These are phyloP conservation scores for Sceloporus undulatus DNA, from an alignment of 2,113 vertebrate species.

Conservation along the genomic window DNA sequence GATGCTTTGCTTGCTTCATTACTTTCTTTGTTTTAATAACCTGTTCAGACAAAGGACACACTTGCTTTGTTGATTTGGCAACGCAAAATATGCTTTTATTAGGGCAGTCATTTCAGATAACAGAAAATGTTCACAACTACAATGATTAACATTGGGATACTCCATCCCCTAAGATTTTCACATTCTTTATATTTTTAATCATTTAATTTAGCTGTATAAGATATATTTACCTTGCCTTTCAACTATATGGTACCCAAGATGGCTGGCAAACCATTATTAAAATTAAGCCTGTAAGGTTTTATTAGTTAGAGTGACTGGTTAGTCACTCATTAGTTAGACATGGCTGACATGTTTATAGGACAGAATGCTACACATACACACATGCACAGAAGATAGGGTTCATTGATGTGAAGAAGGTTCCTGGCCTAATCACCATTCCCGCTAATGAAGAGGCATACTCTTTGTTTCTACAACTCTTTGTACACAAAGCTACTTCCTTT, in stretches of 20 bases:
- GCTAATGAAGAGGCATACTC: no score
- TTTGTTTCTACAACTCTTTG: no score
- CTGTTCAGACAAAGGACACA: neutral
- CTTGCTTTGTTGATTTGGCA: slow-evolving; percentile 12
- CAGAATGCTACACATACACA: neutral
- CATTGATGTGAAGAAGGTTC: neutral
- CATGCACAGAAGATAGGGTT: neutral
- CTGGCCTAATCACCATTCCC: neutral
- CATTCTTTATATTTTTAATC: neutral
- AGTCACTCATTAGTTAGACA: no score
- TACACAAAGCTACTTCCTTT: no score
- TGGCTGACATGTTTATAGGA: neutral
- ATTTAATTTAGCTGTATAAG: neutral
- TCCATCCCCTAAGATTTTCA: neutral
- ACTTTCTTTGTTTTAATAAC: slow-evolving; percentile 60
- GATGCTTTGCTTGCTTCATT: slow-evolving; percentile 52
- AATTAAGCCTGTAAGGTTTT: no score
- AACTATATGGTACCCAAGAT: neutral
- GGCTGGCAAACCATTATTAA: neutral
- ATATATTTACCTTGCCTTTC: neutral
- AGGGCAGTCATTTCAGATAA: slow-evolving; percentile 14
- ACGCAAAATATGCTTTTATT: slow-evolving; percentile 32
- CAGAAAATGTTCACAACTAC: neutral
- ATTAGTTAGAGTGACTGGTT: neutral
- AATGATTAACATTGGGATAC: neutral